phyloP scores from a whole-genome alignment of 2,797 vertebrate species.

The Helostoma temminkii region DNA sequence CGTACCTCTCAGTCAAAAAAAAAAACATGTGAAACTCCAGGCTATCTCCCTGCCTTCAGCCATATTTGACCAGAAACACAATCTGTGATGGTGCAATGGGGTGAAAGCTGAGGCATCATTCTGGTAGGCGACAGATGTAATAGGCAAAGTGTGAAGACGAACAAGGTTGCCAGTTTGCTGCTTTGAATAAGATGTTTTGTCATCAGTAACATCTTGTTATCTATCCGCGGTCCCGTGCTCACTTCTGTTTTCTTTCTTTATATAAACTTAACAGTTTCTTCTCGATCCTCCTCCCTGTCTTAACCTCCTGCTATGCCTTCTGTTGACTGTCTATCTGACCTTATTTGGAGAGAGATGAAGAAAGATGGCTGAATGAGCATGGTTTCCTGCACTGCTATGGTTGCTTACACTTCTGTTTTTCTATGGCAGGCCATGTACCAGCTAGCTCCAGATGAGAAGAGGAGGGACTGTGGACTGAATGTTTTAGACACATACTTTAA shows the following conservation, averaged over 20 bases:
- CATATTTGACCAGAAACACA: slow-evolving; percentile 58
- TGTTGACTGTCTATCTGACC: slow-evolving; percentile 26
- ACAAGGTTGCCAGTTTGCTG: slow-evolving; percentile 20
- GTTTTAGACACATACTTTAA: slow-evolving; percentile 91
- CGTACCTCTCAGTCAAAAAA: slow-evolving; percentile 46
- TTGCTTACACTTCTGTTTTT: slow-evolving; percentile 42
- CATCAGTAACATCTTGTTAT: neutral
- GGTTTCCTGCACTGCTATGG: slow-evolving; percentile 20
- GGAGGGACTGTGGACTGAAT: slow-evolving; percentile 86
- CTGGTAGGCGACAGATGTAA: slow-evolving; percentile 27
- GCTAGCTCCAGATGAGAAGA: slow-evolving; percentile 90
- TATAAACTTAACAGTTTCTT: neutral
- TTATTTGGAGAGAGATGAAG: slow-evolving; percentile 60
- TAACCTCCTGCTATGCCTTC: slow-evolving; percentile 1
- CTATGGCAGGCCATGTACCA: slow-evolving; percentile 89
- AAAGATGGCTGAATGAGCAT: slow-evolving; percentile 48
- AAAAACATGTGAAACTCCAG: slow-evolving; percentile 33
- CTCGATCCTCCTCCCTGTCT: neutral
- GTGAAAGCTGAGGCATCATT: slow-evolving; percentile 23
- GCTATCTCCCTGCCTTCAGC: slow-evolving; percentile 19
- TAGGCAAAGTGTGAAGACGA: slow-evolving; percentile 17
- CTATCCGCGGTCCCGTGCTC: neutral
- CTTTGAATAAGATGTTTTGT: slow-evolving; percentile 20
- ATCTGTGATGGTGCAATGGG: slow-evolving; percentile 35
- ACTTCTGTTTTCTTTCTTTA: slow-evolving; percentile 28